Evolutionary conservation across 1,140 invertebrate genomes (phyloP).

Genomic region (Mactra quadrangularis): DNA sequence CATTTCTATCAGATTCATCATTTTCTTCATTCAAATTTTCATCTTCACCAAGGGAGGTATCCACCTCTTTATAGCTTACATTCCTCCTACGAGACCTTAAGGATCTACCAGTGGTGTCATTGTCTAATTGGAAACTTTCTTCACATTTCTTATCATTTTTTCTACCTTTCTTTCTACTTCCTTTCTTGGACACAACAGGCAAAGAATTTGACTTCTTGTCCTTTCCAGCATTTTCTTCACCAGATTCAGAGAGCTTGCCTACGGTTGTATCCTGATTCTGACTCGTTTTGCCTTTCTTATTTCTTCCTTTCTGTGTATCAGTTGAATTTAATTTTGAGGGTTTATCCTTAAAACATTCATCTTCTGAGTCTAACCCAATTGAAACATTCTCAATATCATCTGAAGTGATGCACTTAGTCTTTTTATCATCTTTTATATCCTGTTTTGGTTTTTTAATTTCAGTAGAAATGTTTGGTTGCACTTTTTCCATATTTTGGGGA

Average conservation of each 20-base stretch:
- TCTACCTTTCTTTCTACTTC: background rate
- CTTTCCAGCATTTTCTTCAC: background rate
- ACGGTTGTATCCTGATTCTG: too few relatives aligned
- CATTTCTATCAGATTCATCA: background rate
- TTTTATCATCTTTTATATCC: too few relatives aligned
- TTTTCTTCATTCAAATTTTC: background rate
- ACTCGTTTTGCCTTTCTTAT: too few relatives aligned
- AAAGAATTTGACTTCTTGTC: background rate
- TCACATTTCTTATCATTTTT: background rate
- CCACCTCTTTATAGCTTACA: background rate
- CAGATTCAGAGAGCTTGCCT: too few relatives aligned
- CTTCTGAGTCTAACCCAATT: too few relatives aligned
- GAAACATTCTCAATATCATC: too few relatives aligned
- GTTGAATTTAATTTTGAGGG: too few relatives aligned
- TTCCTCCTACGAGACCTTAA: background rate
- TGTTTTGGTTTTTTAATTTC: too few relatives aligned
- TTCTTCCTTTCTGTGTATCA: too few relatives aligned
- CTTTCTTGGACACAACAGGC: background rate
- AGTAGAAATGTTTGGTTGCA: background rate
- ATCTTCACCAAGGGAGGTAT: too few relatives aligned
- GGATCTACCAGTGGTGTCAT: background rate
- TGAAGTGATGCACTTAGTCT: too few relatives aligned
- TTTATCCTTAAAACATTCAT: too few relatives aligned
- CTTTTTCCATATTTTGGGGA: background rate
- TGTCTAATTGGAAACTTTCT: background rate